Conservation (phyloP, 1,140 invertebrate genomes). For the Tetramorium simillimum region DNA sequence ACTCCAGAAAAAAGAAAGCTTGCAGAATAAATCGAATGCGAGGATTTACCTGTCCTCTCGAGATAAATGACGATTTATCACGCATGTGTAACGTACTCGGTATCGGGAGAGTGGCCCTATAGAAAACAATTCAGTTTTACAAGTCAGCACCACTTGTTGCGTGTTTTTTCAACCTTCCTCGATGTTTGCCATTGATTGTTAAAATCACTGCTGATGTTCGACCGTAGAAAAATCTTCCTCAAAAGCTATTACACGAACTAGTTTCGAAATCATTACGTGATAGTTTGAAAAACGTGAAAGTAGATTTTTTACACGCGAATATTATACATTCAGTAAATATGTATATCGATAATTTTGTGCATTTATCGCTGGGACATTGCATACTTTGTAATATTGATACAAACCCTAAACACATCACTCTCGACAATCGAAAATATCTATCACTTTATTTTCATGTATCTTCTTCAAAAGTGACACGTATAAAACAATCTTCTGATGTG, state of each 20-base stretch:
- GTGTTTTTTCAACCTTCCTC: neutral
- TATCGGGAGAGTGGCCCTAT: neutral
- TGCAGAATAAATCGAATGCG: constrained; percentile 60
- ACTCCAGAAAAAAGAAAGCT: constrained; percentile 82
- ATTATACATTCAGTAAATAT: neutral
- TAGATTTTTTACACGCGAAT: neutral
- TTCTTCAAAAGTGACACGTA: constrained; percentile 14
- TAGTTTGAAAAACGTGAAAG: neutral
- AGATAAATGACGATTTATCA: constrained; percentile 16
- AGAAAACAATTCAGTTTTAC: constrained; percentile 5
- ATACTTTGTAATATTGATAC: constrained; percentile 52
- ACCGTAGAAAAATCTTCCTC: neutral
- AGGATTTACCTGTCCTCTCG: constrained; percentile 45
- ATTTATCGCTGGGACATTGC: constrained; percentile 58
- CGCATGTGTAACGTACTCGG: neutral
- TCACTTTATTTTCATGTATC: neutral
- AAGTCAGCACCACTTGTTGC: neutral
- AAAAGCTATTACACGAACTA: neutral
- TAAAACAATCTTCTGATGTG: neutral
- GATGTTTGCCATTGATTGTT: neutral
- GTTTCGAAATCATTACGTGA: neutral
- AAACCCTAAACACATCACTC: neutral
- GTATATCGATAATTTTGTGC: neutral
- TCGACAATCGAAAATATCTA: neutral
- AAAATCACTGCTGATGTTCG: neutral